Evolutionary conservation across 2,113 vertebrate genomes (phyloP).

Genomic region (Dipodomys merriami): DNA sequence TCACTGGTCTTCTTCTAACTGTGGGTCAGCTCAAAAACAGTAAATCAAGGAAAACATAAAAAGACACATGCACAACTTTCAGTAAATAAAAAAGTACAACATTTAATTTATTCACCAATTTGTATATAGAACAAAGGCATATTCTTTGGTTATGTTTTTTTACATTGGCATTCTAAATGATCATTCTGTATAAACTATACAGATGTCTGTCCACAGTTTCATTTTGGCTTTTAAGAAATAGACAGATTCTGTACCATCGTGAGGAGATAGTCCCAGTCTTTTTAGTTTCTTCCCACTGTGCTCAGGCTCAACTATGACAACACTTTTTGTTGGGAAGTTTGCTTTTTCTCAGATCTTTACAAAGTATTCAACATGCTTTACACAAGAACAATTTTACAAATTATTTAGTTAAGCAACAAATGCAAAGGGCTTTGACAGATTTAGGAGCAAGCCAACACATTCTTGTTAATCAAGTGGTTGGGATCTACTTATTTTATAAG

Average conservation of each 20-base stretch:
- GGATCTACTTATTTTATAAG: background rate
- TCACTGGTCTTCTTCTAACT: background rate
- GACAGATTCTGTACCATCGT: background rate
- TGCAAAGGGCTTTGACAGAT: background rate
- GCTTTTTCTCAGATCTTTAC: background rate
- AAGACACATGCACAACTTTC: background rate
- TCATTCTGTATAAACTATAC: background rate
- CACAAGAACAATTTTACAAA: background rate
- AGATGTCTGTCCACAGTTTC: background rate
- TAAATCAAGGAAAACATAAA: background rate
- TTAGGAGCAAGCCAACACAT: background rate
- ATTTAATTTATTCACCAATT: background rate
- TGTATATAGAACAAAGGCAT: background rate
- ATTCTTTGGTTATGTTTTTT: slow-evolving; percentile 23
- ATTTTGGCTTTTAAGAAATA: background rate
- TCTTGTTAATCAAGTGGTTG: background rate
- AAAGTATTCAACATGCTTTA: background rate
- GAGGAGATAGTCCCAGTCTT: background rate
- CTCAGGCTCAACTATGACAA: background rate
- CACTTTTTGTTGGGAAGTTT: background rate
- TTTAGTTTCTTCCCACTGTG: background rate
- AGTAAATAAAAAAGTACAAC: slow-evolving; percentile 33
- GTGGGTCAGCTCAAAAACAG: background rate
- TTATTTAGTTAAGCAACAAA: background rate
- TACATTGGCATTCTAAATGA: background rate